Evolutionary conservation across 2,797 vertebrate genomes (phyloP).

Genomic region (Acanthopagrus latus): DNA sequence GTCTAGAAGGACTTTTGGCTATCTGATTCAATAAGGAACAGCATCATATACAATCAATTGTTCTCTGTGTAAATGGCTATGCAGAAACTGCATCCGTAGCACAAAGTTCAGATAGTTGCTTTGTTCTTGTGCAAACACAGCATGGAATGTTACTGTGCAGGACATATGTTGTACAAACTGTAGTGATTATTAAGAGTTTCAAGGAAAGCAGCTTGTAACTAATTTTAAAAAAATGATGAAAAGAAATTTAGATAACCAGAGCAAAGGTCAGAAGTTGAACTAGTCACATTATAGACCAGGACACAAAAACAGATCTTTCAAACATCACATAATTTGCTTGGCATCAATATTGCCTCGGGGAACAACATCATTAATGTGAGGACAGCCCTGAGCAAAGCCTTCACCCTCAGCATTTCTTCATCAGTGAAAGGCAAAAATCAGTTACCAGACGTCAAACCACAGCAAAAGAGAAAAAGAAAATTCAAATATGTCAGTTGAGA

Average conservation of each 20-base stretch:
- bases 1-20: neutral
- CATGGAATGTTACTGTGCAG: neutral
- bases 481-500: constrained; percentile 32
- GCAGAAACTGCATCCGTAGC: neutral
- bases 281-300: neutral
- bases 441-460: constrained; percentile 41
- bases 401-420: constrained; percentile 17
- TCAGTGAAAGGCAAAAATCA: constrained; percentile 24
- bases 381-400: constrained; percentile 17
- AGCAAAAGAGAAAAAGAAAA: constrained; percentile 15
- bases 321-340: constrained; percentile 17
- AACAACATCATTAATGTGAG: constrained; percentile 47
- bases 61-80: neutral
- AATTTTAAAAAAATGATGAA: neutral
- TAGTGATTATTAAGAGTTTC: neutral
- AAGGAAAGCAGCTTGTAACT: neutral
- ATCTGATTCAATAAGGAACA: neutral
- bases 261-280: constrained; percentile 2
- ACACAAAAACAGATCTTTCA: constrained; percentile 21
- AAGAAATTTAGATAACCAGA: constrained; percentile 12
- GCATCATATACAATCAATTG: neutral
- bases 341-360: constrained; percentile 38
- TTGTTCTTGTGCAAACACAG: constrained; percentile 1
- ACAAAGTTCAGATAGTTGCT: neutral
- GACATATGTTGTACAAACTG: neutral